phyloP scores from a whole-genome alignment of 2,797 vertebrate species.

The Taenioides sp. region DNA sequence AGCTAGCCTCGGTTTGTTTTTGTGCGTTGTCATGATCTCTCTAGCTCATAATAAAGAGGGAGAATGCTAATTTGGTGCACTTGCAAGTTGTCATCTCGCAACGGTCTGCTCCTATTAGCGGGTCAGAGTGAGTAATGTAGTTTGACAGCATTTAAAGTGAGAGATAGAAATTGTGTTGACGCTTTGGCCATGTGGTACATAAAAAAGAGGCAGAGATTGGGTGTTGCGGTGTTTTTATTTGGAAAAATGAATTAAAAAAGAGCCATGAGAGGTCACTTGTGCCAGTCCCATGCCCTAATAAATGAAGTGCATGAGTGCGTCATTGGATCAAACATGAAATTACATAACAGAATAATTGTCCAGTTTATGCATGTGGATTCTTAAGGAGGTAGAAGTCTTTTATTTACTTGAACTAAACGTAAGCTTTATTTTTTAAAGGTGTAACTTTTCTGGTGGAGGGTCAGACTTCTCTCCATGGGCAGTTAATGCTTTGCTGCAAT shows the following conservation, averaged over 20 bases:
- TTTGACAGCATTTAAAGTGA: conserved; percentile 54
- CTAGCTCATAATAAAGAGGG: conserved; percentile 31
- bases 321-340: not conserved
- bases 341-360: not conserved
- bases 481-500: not conserved
- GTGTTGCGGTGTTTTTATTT: not conserved
- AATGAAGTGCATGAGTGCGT: not conserved
- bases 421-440: not conserved
- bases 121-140: conserved; percentile 32
- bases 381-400: not conserved
- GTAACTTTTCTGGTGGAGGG: not conserved
- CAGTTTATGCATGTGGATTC: not conserved
- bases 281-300: not conserved
- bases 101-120: conserved; percentile 46
- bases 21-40: conserved; percentile 26
- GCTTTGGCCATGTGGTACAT: conserved; percentile 12
- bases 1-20: conserved; percentile 11
- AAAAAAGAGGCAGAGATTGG: not conserved
- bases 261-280: not conserved
- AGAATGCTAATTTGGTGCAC: conserved; percentile 44
- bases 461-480: not conserved
- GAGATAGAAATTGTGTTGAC: conserved; percentile 20
- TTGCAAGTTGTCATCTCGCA: conserved; percentile 51
- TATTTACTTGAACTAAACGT: too few species aligned
- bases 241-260: not conserved